Conservation (phyloP, 2,113 vertebrate species). For the Planiliza haematocheilus region DNA sequence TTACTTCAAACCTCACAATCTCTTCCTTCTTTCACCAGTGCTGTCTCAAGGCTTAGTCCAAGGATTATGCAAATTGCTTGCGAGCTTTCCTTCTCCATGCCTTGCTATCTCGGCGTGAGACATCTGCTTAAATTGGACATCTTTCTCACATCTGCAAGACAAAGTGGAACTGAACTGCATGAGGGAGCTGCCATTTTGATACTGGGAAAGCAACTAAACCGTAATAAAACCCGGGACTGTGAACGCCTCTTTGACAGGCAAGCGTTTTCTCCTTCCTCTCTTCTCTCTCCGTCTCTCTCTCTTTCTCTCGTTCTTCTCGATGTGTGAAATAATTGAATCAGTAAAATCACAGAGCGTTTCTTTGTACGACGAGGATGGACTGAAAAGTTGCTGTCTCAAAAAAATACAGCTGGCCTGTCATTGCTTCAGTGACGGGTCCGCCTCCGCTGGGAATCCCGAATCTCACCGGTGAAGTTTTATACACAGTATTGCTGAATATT, state of each 20-base stretch:
- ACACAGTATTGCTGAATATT: constrained; percentile 81
- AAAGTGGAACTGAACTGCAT: constrained; percentile 61
- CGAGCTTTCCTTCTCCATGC: constrained; percentile 53
- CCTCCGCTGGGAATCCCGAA: constrained; percentile 19
- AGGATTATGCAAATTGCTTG: constrained; percentile 71
- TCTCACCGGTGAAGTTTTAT: constrained; percentile 56
- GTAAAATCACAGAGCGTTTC: constrained; percentile 33
- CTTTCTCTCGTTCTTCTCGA: not conserved
- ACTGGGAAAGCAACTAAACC: constrained; percentile 53
- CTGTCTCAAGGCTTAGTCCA: constrained; percentile 66
- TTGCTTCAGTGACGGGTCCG: constrained; percentile 31
- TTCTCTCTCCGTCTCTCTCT: no score
- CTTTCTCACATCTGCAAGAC: constrained; percentile 67
- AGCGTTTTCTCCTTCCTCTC: no score
- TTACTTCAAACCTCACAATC: constrained; percentile 63
- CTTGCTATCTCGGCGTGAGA: constrained; percentile 61
- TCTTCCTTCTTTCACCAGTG: constrained; percentile 57
- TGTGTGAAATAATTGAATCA: constrained; percentile 47
- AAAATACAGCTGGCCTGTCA: constrained; percentile 59
- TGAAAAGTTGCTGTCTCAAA: constrained; percentile 60
- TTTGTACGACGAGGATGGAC: constrained; percentile 42
- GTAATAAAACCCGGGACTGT: constrained; percentile 34
- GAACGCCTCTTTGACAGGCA: constrained; percentile 41
- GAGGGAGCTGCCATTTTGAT: constrained; percentile 76
- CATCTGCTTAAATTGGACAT: constrained; percentile 66